Conservation (phyloP, 2,888 invertebrate genomes). For the Eudasyphora cyanicolor region DNA sequence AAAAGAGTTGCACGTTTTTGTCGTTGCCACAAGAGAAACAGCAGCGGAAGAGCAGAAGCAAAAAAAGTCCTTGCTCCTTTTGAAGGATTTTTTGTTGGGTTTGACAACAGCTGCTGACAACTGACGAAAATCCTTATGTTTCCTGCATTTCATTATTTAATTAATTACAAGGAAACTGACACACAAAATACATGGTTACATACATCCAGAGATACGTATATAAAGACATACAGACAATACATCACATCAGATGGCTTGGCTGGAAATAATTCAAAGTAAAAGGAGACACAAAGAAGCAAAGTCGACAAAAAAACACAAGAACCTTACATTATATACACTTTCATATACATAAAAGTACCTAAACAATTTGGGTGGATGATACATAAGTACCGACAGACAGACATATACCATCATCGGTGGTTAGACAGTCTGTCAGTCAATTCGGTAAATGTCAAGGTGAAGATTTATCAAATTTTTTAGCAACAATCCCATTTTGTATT, state of each 20-base stretch:
- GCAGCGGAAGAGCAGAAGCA: too few species aligned
- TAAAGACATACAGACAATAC: not conserved
- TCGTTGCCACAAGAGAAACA: not conserved
- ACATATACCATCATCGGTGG: conserved; percentile 35
- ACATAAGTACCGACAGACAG: not conserved
- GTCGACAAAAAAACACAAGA: conserved; percentile 9
- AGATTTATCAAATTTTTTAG: conserved; percentile 68
- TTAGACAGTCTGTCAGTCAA: conserved; percentile 62
- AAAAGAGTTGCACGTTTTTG: conserved; percentile 50
- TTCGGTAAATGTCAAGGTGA: conserved; percentile 70
- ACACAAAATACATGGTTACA: conserved; percentile 32
- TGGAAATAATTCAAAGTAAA: conserved; percentile 45
- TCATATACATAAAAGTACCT: not conserved
- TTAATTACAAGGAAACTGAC: conserved; percentile 58
- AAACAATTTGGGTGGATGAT: not conserved
- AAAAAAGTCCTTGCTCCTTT: conserved; percentile 26
- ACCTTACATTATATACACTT: conserved; percentile 6
- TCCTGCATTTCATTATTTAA: conserved; percentile 24
- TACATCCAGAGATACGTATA: not conserved
- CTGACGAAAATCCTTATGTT: conserved; percentile 15
- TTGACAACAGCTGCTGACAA: conserved; percentile 48
- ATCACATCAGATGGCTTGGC: conserved; percentile 35
- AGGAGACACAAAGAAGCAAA: conserved; percentile 8
- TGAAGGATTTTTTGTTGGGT: not conserved
- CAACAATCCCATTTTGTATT: conserved; percentile 27